Conservation (phyloP, 2,797 vertebrate genomes). For the Onychomys torridus region DNA sequence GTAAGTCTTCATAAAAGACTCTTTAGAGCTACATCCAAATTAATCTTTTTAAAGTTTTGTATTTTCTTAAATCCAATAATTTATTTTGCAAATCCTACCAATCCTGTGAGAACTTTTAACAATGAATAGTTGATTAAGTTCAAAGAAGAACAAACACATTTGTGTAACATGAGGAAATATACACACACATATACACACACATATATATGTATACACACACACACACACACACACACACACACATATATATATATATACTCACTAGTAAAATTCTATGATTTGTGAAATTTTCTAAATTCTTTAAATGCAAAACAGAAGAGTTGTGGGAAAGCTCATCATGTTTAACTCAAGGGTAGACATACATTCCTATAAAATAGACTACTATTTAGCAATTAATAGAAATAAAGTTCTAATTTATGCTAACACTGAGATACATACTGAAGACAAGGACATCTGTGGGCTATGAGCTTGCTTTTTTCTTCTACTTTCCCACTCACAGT, state of each 20-base stretch:
- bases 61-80: background rate
- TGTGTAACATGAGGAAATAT: background rate
- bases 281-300: background rate
- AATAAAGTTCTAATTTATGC: background rate
- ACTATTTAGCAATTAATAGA: background rate
- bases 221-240: no score
- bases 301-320: background rate
- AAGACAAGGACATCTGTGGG: background rate
- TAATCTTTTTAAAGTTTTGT: background rate
- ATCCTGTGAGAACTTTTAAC: background rate
- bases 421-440: background rate
- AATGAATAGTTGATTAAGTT: background rate
- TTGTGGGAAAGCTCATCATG: background rate
- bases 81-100: background rate
- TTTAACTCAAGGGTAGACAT: background rate
- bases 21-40: background rate
- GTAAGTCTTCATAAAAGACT: background rate
- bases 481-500: background rate
- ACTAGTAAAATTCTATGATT: background rate
- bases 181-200: no score
- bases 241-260: background rate
- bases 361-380: background rate
- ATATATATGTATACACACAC: no score
- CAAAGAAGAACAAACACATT: background rate
- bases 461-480: background rate